Evolutionary conservation across 1,140 invertebrate species (phyloP), one percentile per base, ranked within the genome.

Genomic region (Ridgeia piscesae): DNA sequence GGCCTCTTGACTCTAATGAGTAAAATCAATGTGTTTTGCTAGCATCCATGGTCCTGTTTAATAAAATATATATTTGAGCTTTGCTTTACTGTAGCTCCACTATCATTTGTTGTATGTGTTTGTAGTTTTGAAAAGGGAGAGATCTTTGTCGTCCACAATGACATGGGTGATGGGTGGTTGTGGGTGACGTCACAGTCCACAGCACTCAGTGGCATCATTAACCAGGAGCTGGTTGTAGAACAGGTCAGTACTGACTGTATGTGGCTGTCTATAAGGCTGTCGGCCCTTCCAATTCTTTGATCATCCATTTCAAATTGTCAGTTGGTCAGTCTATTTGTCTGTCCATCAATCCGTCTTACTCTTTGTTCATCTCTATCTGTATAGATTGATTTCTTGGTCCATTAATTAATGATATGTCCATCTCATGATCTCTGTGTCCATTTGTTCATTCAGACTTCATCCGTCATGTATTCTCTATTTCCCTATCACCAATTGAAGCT

Each of bases 101-200:
- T 77, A 21, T 77, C 27, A 14, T 50, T 21, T 50, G 48, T 4
- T 90, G 34, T 90, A 6, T 33, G 11, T 93, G 93, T 77, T 94
- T 94, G 93, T 93, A 92, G 91, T 50, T 92, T 92, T 89, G 91
- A 92, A 6, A 92, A 92, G 58, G 91, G 91, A 33, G 91, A 92
- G 88, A 92, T 92, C 6, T 92, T 92, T 89, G 88, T 35, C 33
- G 98, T 99, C 33, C 98, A 99, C 95, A 99, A 99, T 96, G 98
- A 99, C 95, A 98, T 99, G 97, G 98, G 98, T 48, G 98, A 99
- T 95, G 98, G 98, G 42, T 99, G 99, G 99, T 96, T 99, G 31
- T 99, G 99, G 99, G 98, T 99, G 34, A 99, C 98, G 14, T 98
- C 98, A 33, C 98, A 99, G 96, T 97, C 98, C 94, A 99, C 98